A percentile compares a stretch with the other conserved stretches of the same genome.
These are phyloP conservation scores for Geothlypis trichas DNA, from an alignment of 2,113 vertebrate genomes.

Conservation along the genomic window DNA sequence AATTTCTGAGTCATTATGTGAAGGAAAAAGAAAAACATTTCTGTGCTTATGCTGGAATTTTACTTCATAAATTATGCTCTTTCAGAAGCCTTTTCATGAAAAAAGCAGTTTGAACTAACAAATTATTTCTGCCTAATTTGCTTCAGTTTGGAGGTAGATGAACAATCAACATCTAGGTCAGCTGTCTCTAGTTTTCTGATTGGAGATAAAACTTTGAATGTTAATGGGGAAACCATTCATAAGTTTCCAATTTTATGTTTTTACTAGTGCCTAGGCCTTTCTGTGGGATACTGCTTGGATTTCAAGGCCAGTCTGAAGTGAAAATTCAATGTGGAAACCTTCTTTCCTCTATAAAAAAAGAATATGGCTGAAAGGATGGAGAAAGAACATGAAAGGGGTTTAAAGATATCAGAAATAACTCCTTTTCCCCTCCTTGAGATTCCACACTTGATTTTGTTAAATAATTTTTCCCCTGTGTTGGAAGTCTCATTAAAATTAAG, in stretches of 20 bases:
- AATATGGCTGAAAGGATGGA: not conserved
- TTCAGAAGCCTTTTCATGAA: constrained; percentile 4
- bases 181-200: not conserved
- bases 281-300: not conserved
- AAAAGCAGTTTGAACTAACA: not conserved
- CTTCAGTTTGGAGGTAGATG: not conserved
- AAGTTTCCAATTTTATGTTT: not conserved
- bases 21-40: not conserved
- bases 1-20: not conserved
- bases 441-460: not conserved
- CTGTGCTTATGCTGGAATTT: not conserved
- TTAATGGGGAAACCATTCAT: not conserved
- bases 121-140: constrained; percentile 29
- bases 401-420: not conserved
- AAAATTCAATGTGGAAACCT: not conserved
- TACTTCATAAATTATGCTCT: constrained; percentile 11
- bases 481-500: not conserved
- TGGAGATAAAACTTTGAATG: not conserved
- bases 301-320: not conserved
- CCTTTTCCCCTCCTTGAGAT: not conserved
- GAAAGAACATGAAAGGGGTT: not conserved
- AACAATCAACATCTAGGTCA: not conserved
- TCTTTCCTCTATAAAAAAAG: not conserved
- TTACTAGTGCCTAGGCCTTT: not conserved
- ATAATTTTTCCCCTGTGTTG: not conserved